phyloP scores from a whole-genome alignment of 2,797 vertebrate species.

The Carapus acus region DNA sequence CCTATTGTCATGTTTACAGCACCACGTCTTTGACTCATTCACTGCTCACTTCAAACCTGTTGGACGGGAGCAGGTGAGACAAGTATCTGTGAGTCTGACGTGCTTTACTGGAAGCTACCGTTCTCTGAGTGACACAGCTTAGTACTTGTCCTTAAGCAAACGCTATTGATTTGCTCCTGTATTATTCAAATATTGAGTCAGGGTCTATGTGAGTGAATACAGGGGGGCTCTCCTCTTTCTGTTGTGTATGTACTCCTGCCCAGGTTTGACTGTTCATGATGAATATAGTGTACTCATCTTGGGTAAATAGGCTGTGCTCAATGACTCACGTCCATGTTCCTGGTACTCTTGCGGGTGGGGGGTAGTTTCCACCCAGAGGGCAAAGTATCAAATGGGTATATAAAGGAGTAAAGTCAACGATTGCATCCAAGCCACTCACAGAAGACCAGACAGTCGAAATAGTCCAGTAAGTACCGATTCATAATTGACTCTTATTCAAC shows the following conservation, averaged over 20 bases:
- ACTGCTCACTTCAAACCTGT: too few species aligned
- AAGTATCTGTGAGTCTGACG: too few species aligned
- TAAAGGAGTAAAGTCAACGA: conserved; percentile 32
- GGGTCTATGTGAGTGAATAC: conserved; percentile 29
- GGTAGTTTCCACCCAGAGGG: conserved; percentile 35
- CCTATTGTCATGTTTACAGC: too few species aligned
- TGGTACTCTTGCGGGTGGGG: too few species aligned
- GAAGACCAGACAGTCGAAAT: conserved; percentile 16
- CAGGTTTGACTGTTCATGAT: conserved; percentile 37
- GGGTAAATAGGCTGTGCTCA: conserved; percentile 8
- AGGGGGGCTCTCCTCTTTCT: conserved; percentile 43
- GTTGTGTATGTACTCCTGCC: conserved; percentile 32
- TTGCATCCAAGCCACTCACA: conserved; percentile 15
- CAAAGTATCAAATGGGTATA: conserved; percentile 41
- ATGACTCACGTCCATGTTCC: not conserved
- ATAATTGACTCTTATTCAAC: too few species aligned
- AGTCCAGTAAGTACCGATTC: too few species aligned
- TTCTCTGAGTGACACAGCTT: too few species aligned
- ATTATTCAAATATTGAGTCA: conserved; percentile 5
- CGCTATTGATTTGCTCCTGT: conserved; percentile 8
- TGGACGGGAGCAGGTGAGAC: too few species aligned
- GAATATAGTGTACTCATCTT: conserved; percentile 34
- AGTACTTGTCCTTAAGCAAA: too few species aligned
- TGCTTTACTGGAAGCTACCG: too few species aligned
- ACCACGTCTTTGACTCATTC: too few species aligned